Base-by-base conservation (phyloP, 2,113 vertebrate genomes). In the Riparia riparia region DNA sequence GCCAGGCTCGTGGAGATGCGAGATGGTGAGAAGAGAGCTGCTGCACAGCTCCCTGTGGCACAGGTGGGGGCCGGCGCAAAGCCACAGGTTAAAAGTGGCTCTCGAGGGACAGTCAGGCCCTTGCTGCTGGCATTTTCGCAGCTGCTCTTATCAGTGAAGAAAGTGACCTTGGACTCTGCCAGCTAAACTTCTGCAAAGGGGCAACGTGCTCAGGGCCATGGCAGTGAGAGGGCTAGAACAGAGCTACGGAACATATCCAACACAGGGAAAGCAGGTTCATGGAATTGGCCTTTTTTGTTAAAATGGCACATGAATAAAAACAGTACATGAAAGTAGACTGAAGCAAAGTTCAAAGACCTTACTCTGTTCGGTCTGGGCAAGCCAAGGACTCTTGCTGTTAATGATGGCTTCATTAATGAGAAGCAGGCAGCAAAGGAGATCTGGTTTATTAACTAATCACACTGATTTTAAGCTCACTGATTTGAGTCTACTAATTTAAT, bases 1-100 rank as follows among this genome's bases (percentile, higher is more conserved):
- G 29, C n/a, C 34, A 63, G 14, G 3, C 32, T 15, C 0, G 0
- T 0, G 4, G 64, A 78, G 45, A n/a, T 6, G 21, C 0, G 0
- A 77, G 63, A 26, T 0, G 3, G 11, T 41, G 44, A 1, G 5
- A 50, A 58, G 0, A 63, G 42, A 58, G 51, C 70, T 39, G 65
- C 80, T 77, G 50, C 49, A 26, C 4, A 1, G 58, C 58, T 50
- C 69, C 20, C 37, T 10, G 49, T 2, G 32, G 53, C 53, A 37
- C 41, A 66, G n/a, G 28, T 8, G 24, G 41, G 9, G 60, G 21
- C 37, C 10, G 9, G 56, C 0, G 0, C 44, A 61, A 71, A 70
- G 56, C 24, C 31, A 20, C 18, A 5, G n/a, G 11, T 60, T 72
- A 12, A n/a, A 79, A 54, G 41, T 3, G 24, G 17, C n/a, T 72